Evolutionary conservation across 2,113 vertebrate genomes (phyloP).

Genomic region (Lampris megalopsis): DNA sequence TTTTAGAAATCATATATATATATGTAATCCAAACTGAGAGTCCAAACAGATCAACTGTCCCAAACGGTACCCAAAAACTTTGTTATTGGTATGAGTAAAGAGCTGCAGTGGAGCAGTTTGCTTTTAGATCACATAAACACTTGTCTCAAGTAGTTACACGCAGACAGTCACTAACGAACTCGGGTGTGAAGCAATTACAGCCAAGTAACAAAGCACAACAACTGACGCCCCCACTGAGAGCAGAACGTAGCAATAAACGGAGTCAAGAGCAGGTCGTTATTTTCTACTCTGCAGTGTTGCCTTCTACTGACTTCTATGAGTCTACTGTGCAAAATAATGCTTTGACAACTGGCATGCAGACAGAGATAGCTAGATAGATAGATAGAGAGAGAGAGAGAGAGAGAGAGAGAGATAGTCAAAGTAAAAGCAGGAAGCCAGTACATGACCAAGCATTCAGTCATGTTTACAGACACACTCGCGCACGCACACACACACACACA

Average conservation of each 20-base stretch:
- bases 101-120: neutral
- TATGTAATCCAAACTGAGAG: too few relatives aligned
- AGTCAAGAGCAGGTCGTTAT: neutral
- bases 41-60: too few relatives aligned
- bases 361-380: neutral
- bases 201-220: constrained; percentile 38
- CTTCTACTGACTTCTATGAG: too few relatives aligned
- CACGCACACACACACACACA: neutral
- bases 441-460: neutral
- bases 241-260: neutral
- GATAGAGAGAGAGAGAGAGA: neutral
- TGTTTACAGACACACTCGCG: neutral
- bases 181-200: constrained; percentile 28
- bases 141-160: neutral
- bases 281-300: neutral
- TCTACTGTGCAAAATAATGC: too few relatives aligned
- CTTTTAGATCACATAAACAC: neutral
- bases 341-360: neutral
- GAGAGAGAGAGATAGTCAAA: neutral
- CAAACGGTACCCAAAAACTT: too few relatives aligned
- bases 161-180: constrained; percentile 19
- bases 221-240: constrained; percentile 33
- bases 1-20: too few relatives aligned
- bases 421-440: too few relatives aligned
- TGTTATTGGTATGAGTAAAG: neutral